Evolutionary conservation across 1,140 invertebrate genomes (phyloP), one percentile per base, ranked within the genome.

Genomic region (Nephila pilipes): DNA sequence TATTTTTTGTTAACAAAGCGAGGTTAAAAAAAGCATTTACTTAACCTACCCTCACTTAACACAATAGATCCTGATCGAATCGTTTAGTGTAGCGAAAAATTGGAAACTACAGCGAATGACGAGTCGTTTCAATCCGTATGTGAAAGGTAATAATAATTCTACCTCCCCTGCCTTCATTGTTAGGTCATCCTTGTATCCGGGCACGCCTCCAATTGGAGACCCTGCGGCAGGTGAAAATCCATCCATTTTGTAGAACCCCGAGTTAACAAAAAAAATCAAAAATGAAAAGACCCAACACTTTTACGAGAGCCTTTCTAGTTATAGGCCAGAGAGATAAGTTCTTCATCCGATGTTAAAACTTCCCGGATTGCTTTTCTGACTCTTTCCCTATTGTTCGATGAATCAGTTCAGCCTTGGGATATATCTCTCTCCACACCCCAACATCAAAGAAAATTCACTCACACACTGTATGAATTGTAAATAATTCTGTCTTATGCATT

Each of bases 131-230:
- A 83, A 75, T 83, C 55, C 80, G 25, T 25, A 83, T 83, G 18
- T 46, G 25, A 83, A 83, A 83, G 80, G 80, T 83, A 83, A 83
- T 83, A 54, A 83, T 75, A 75, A 36, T 75, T 83, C 80, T 29
- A 25, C 80, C 38, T n/a, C 38, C 80, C 5, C 38, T 29, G 20
- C 80, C 20, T 57, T 12, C n/a, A 36, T n/a, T 55, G 38, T 83
- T 55, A 55, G 80, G 80, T 83, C 80, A 83, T 83, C 54, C 38
- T 83, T 57, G 54, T 57, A 83, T 57, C 54, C 54, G 80, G 54
- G 80, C 80, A 83, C 80, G 80, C 80, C 80, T 83, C 80, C 38
- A 83, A 83, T 55, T 57, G 54, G 38, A 57, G 46, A 29, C 65
- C 65, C 65, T 75, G 65, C 14, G 65, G 25, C 80, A 83, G 80